Percentiles rank a stretch among this genome's conserved stretches.
Evolutionary conservation across 2,113 vertebrate genomes (phyloP).

Genomic region (Leptocoma aspasia): DNA sequence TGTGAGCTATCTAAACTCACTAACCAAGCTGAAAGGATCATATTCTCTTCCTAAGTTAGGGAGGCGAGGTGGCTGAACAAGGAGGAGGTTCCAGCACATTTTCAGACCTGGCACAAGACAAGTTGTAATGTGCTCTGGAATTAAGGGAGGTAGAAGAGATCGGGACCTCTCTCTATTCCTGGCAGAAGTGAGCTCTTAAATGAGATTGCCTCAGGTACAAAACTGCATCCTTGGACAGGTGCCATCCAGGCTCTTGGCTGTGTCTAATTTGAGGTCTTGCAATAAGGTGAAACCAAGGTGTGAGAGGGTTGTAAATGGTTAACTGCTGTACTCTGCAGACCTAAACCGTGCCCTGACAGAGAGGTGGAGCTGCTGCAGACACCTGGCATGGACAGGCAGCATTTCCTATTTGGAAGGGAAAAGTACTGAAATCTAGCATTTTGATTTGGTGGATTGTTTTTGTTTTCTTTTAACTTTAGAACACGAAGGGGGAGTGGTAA

Average conservation of each 20-base stretch:
- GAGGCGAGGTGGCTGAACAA: background rate
- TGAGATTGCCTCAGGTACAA: background rate
- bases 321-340: background rate
- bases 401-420: background rate
- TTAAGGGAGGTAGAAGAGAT: background rate
- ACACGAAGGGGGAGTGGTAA: background rate
- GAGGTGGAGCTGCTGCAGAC: background rate
- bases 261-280: constrained; percentile 1
- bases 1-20: background rate
- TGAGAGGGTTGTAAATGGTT: background rate
- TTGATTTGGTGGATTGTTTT: background rate
- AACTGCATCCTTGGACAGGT: background rate
- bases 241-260: background rate
- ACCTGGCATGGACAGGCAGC: background rate
- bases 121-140: background rate
- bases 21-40: background rate
- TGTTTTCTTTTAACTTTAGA: background rate
- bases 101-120: background rate
- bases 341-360: background rate
- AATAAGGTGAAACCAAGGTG: background rate
- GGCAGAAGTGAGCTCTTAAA: background rate
- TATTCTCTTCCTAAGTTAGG: background rate
- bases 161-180: background rate
- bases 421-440: background rate
- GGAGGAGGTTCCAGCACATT: background rate